Evolutionary conservation across 2,888 invertebrate species (phyloP).

Genomic region (Lepidocyrtinus sp.): DNA sequence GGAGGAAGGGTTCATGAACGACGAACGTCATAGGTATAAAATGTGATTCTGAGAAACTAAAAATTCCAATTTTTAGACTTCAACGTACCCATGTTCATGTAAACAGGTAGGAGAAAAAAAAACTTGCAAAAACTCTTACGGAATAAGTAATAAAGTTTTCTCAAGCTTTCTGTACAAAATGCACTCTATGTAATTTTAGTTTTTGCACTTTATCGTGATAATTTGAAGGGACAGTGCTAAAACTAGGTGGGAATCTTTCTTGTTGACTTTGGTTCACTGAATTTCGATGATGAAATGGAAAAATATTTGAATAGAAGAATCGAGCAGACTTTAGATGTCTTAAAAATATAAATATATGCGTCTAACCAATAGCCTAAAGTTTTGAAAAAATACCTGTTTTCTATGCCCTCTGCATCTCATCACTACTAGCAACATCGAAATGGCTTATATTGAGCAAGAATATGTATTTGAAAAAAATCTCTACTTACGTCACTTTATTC

Average conservation of each 20-base stretch:
- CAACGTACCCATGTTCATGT: neutral
- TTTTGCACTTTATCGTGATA: neutral
- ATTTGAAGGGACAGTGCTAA: constrained; percentile 9
- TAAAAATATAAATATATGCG: too few relatives aligned
- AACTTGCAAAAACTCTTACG: neutral
- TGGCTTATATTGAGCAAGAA: too few relatives aligned
- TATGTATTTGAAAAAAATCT: too few relatives aligned
- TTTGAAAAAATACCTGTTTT: constrained; percentile 9
- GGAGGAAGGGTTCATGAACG: constrained; percentile 1
- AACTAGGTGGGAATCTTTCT: neutral
- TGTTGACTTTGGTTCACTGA: neutral
- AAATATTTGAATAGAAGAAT: too few relatives aligned
- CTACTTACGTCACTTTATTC: neutral
- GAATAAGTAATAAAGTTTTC: constrained; percentile 6
- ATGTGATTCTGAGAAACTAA: constrained; percentile 3
- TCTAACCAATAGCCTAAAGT: too few relatives aligned
- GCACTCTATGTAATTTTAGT: constrained; percentile 8
- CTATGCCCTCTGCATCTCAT: neutral
- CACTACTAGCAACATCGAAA: too few relatives aligned
- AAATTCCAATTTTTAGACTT: neutral
- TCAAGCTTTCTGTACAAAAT: neutral
- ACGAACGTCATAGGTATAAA: too few relatives aligned
- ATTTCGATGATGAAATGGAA: neutral
- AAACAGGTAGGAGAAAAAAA: constrained; percentile 1
- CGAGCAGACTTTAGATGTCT: too few relatives aligned